Conservation (phyloP, 2,113 vertebrate species). For the Odocoileus hemionus region DNA sequence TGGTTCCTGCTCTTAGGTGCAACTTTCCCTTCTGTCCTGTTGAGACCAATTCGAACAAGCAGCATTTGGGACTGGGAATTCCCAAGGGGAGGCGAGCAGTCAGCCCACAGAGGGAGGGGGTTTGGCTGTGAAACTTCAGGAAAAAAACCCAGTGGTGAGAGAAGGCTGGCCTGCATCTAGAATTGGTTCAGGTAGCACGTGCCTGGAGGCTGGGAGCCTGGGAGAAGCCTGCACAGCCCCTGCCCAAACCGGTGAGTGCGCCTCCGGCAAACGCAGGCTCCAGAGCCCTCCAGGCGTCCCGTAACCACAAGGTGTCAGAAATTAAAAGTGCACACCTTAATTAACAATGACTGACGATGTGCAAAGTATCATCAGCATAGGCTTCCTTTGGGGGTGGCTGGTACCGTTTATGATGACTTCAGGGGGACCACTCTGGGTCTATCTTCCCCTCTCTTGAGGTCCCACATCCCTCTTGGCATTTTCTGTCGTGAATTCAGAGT, state of each 20-base stretch:
- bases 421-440: background rate
- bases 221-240: background rate
- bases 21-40: background rate
- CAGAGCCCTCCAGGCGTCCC: background rate
- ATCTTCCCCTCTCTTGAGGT: background rate
- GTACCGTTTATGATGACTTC: rapidly evolving
- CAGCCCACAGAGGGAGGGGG: background rate
- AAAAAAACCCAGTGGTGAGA: background rate
- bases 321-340: background rate
- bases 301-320: background rate
- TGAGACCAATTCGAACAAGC: background rate
- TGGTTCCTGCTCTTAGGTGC: background rate
- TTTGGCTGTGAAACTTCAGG: background rate
- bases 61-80: background rate
- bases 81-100: too few species aligned
- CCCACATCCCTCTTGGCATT: background rate
- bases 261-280: rapidly evolving
- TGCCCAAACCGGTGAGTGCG: background rate
- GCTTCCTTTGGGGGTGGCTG: background rate
- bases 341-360: rapidly evolving
- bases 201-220: too few species aligned
- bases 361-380: rapidly evolving
- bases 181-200: background rate
- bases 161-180: background rate
- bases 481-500: background rate